Evolutionary conservation across 2,888 invertebrate genomes (phyloP).

Genomic region (Aleiodes alternator): DNA sequence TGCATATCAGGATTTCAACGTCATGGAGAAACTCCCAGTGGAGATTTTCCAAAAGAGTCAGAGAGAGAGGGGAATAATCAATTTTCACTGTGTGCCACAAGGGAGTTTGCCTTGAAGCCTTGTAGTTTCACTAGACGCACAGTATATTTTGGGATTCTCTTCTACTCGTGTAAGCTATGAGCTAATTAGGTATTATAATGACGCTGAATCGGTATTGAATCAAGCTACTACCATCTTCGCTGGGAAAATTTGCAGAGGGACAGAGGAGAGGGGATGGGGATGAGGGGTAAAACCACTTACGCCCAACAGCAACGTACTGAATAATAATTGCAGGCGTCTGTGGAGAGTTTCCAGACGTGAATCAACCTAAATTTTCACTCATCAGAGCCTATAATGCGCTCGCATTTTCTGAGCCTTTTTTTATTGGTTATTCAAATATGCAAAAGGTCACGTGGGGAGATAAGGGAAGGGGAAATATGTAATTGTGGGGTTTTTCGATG

Average conservation of each 20-base stretch:
- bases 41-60: constrained; percentile 7
- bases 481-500: constrained; percentile 3
- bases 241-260: no score
- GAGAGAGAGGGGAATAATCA: constrained; percentile 41
- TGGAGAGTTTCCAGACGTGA: constrained; percentile 28
- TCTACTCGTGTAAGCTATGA: constrained; percentile 2
- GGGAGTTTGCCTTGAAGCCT: constrained; percentile 26
- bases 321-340: constrained; percentile 52
- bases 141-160: constrained; percentile 29
- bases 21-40: constrained; percentile 38
- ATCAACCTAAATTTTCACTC: constrained; percentile 38
- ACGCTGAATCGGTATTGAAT: constrained; percentile 53
- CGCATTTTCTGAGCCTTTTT: background rate
- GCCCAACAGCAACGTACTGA: constrained; percentile 49
- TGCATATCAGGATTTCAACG: constrained; percentile 30
- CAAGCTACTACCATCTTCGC: constrained; percentile 9
- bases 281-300: constrained; percentile 44
- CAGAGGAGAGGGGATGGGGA: background rate
- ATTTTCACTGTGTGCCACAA: constrained; percentile 14
- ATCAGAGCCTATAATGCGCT: constrained; percentile 13
- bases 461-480: background rate
- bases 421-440: background rate
- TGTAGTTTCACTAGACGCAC: constrained; percentile 23
- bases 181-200: constrained; percentile 71
- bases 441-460: constrained; percentile 25